Conservation (phyloP, 1,140 invertebrate species). For the Bacillus rossius region DNA sequence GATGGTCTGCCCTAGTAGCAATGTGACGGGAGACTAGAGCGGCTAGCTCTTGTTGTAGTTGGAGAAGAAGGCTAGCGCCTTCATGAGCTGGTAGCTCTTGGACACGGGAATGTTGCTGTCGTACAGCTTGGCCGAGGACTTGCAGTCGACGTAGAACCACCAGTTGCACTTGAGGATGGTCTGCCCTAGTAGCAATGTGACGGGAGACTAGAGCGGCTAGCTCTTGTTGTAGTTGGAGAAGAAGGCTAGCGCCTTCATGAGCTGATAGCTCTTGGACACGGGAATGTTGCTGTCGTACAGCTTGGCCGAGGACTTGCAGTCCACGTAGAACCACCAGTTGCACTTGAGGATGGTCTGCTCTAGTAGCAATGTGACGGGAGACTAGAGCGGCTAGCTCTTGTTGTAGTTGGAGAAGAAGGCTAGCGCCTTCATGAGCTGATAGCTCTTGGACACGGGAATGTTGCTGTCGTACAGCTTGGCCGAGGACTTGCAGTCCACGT, state of each 20-base stretch:
- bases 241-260: constrained; percentile 84
- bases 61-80: constrained; percentile 80
- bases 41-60: constrained; percentile 57
- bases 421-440: constrained; percentile 83
- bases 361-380: constrained; percentile 82
- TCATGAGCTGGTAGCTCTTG: constrained; percentile 87
- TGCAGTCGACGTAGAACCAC: constrained; percentile 89
- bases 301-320: constrained; percentile 71
- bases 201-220: constrained; percentile 50
- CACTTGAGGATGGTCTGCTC: constrained; percentile 85
- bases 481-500: constrained; percentile 79
- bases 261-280: constrained; percentile 83
- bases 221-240: constrained; percentile 72
- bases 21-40: too few relatives aligned
- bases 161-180: constrained; percentile 87
- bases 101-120: constrained; percentile 86
- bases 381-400: constrained; percentile 42
- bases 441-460: constrained; percentile 84
- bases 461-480: constrained; percentile 78
- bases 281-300: constrained; percentile 85
- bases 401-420: constrained; percentile 81
- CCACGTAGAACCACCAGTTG: constrained; percentile 90
- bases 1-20: too few relatives aligned
- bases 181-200: constrained; percentile 80
- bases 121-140: constrained; percentile 68